Conservation (phyloP, 2,113 vertebrate genomes). For the Aptenodytes forsteri region DNA sequence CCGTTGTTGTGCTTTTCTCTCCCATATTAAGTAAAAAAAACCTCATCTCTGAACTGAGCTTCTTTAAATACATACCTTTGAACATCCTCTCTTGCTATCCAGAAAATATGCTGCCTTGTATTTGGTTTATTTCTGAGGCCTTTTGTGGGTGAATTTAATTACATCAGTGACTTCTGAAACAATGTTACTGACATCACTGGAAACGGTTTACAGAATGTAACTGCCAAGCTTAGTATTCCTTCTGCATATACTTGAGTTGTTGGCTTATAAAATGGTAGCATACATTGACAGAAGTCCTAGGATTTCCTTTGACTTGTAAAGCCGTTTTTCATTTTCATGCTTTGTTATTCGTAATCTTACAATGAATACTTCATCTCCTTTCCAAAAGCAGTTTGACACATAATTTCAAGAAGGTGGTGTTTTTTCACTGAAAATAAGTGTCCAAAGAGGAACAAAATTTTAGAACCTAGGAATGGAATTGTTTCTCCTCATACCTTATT, state of each 20-base stretch:
- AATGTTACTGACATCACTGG: neutral
- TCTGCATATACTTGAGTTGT: neutral
- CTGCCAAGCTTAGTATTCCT: neutral
- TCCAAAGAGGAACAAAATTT: constrained; percentile 36
- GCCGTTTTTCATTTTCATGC: neutral
- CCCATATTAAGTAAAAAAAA: constrained; percentile 6
- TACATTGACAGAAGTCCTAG: neutral
- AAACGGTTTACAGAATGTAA: neutral
- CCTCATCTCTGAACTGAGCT: neutral
- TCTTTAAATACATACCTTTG: neutral
- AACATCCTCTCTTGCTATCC: neutral
- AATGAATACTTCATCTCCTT: neutral
- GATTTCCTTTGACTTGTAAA: neutral
- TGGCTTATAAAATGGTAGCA: neutral
- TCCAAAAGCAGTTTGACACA: neutral
- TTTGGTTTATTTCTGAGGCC: neutral
- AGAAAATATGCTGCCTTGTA: neutral
- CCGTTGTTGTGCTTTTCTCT: neutral
- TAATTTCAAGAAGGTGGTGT: neutral
- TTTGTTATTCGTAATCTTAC: neutral
- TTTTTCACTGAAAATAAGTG: constrained; percentile 28
- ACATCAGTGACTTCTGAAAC: neutral
- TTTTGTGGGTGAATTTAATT: neutral
- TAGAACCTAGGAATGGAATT: constrained; percentile 28
- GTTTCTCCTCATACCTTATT: neutral